phyloP scores from a whole-genome alignment of 2,888 invertebrate genomes.

The Drosophila fungiperda region DNA sequence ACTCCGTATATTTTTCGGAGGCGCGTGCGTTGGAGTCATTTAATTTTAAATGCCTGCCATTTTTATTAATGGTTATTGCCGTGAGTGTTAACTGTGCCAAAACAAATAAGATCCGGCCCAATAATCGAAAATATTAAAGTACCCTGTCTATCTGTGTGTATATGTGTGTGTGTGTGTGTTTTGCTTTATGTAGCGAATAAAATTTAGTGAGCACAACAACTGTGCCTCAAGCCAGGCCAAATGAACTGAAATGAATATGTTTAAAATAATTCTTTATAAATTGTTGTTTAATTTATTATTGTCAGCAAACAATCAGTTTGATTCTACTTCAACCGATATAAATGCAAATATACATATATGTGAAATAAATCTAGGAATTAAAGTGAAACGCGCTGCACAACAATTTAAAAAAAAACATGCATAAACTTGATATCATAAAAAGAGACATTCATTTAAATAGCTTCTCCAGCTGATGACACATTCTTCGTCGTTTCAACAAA shows the following conservation, averaged over 20 bases:
- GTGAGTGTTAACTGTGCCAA: conserved; percentile 58
- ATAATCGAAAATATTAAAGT: conserved; percentile 68
- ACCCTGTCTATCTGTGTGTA: not conserved
- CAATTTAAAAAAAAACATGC: conserved; percentile 27
- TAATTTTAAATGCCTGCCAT: conserved; percentile 78
- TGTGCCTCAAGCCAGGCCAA: conserved; percentile 15
- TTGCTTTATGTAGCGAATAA: conserved; percentile 50
- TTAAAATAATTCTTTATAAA: not conserved
- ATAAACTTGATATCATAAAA: conserved; percentile 52
- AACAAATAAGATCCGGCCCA: conserved; percentile 26
- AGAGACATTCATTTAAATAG: conserved; percentile 61
- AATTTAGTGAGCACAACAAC: conserved; percentile 47
- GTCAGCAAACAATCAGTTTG: not conserved
- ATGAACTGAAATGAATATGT: conserved; percentile 1
- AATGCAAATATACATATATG: not conserved
- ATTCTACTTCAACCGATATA: not conserved
- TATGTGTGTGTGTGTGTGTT: conserved; percentile 1
- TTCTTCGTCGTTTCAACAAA: conserved; percentile 55
- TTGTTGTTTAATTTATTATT: not conserved
- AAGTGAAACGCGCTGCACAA: not conserved
- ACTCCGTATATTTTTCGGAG: not conserved
- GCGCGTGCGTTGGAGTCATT: conserved; percentile 63
- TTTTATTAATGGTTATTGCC: conserved; percentile 77
- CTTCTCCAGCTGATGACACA: conserved; percentile 44
- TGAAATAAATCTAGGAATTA: conserved; percentile 7